These are phyloP conservation scores for Halictus quadricinctus DNA, from an alignment of 2,888 invertebrate genomes.

Conservation along the genomic window DNA sequence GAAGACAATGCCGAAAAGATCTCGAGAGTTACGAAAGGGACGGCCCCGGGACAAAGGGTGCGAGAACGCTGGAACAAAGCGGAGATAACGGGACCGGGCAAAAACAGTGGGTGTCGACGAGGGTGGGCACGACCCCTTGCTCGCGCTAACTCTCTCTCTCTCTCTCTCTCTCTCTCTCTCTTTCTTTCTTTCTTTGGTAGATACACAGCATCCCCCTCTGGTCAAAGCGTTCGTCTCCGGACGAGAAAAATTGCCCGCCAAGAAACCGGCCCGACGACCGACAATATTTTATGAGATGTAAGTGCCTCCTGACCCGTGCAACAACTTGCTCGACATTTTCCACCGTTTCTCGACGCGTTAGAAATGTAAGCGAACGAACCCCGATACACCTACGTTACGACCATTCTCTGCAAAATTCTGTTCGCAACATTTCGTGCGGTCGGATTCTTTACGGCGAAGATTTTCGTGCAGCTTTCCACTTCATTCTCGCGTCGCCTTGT, in stretches of 20 bases:
- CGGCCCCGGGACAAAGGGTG: conserved; percentile 74
- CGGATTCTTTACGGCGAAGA: too few relatives aligned
- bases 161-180: not conserved
- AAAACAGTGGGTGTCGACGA: conserved; percentile 72
- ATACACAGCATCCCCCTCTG: conserved; percentile 14
- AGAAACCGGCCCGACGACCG: conserved; percentile 39
- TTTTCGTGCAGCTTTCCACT: too few relatives aligned
- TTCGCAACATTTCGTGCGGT: not conserved
- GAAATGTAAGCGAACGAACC: not conserved
- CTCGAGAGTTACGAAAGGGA: conserved; percentile 72
- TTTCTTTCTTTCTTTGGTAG: not conserved
- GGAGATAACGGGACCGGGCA: conserved; percentile 77
- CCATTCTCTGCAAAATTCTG: not conserved
- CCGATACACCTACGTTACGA: not conserved
- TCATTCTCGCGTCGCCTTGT: too few relatives aligned
- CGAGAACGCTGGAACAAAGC: conserved; percentile 78
- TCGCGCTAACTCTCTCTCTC: not conserved
- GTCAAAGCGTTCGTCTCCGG: conserved; percentile 47
- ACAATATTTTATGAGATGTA: conserved; percentile 38
- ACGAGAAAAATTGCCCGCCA: conserved; percentile 63
- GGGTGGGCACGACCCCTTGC: conserved; percentile 36
- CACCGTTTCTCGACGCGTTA: not conserved
- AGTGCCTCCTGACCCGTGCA: not conserved
- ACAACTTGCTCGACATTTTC: conserved; percentile 14
- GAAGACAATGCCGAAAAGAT: conserved; percentile 66